These are phyloP conservation scores for Dilophus febrilis DNA, from an alignment of 2,888 invertebrate species.

Conservation along the genomic window DNA sequence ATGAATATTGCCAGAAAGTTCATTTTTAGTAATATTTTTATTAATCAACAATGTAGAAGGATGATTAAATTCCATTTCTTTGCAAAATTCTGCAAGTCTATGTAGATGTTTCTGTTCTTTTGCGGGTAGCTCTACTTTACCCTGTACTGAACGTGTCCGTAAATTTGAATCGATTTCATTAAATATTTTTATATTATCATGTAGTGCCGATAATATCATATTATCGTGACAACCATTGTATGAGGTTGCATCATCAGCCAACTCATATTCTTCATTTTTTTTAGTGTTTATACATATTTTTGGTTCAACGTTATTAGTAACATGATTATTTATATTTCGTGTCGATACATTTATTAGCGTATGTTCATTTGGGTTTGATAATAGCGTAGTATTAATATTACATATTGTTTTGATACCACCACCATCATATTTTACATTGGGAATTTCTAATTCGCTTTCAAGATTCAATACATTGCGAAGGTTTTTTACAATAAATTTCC, in stretches of 20 bases:
- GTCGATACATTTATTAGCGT: slow-evolving; percentile 13
- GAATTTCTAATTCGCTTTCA: slow-evolving; percentile 26
- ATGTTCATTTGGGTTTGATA: slow-evolving; percentile 6
- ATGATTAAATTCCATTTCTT: too few species aligned
- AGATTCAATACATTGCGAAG: slow-evolving; percentile 24
- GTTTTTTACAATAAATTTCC: slow-evolving; percentile 18
- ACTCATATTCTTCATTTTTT: slow-evolving; percentile 33
- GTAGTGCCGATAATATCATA: slow-evolving; percentile 18
- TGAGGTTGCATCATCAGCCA: slow-evolving; percentile 36
- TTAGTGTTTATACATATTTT: slow-evolving; percentile 2
- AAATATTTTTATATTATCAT: slow-evolving; percentile 29
- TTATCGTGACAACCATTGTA: slow-evolving; percentile 21
- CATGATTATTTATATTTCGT: slow-evolving; percentile 12
- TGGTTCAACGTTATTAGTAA: neutral
- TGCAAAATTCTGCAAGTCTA: too few species aligned
- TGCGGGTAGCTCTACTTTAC: slow-evolving; percentile 52
- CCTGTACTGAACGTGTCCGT: slow-evolving; percentile 41
- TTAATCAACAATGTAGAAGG: slow-evolving; percentile 15
- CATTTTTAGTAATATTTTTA: slow-evolving; percentile 23
- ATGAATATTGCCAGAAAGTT: too few species aligned
- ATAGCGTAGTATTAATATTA: slow-evolving; percentile 13
- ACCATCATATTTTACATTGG: slow-evolving; percentile 13
- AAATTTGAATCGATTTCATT: slow-evolving; percentile 30
- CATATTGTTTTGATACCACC: too few species aligned
- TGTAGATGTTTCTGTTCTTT: too few species aligned